Evolutionary conservation across 2,113 vertebrate species (phyloP).

Genomic region (Notothenia rossii): DNA sequence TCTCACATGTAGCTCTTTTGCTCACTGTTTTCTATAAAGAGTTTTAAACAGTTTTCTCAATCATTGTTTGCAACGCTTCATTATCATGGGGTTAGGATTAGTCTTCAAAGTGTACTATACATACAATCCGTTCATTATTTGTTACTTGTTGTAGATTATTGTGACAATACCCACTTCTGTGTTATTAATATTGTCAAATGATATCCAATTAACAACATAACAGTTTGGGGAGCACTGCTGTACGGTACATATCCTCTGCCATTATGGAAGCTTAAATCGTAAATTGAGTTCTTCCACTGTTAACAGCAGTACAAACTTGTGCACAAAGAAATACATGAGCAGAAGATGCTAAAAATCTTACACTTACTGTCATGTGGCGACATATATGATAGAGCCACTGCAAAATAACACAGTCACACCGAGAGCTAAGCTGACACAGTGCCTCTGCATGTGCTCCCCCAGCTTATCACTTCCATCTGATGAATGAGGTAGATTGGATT

Average conservation of each 20-base stretch:
- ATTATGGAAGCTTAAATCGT: background rate
- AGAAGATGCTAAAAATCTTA: conserved; percentile 5
- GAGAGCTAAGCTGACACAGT: conserved; percentile 76
- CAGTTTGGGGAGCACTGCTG: background rate
- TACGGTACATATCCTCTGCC: background rate
- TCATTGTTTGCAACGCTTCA: too few relatives aligned
- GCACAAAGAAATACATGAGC: conserved; percentile 5
- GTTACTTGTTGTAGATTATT: background rate
- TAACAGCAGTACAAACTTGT: background rate
- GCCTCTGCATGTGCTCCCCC: conserved; percentile 80
- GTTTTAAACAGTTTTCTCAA: too few relatives aligned
- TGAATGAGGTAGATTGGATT: conserved; percentile 86
- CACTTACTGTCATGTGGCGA: background rate
- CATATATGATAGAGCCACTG: conserved; percentile 44
- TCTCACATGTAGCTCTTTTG: too few relatives aligned
- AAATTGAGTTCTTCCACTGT: background rate
- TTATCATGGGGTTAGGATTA: too few relatives aligned
- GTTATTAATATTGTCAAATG: background rate
- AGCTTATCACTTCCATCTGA: conserved; percentile 87
- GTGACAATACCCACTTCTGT: background rate
- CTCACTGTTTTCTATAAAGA: too few relatives aligned
- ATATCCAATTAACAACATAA: background rate
- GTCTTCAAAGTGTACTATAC: too few relatives aligned
- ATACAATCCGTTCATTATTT: too few relatives aligned
- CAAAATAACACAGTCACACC: conserved; percentile 53